Conservation (phyloP, 2,113 vertebrate species). For the Acanthisitta chloris region DNA sequence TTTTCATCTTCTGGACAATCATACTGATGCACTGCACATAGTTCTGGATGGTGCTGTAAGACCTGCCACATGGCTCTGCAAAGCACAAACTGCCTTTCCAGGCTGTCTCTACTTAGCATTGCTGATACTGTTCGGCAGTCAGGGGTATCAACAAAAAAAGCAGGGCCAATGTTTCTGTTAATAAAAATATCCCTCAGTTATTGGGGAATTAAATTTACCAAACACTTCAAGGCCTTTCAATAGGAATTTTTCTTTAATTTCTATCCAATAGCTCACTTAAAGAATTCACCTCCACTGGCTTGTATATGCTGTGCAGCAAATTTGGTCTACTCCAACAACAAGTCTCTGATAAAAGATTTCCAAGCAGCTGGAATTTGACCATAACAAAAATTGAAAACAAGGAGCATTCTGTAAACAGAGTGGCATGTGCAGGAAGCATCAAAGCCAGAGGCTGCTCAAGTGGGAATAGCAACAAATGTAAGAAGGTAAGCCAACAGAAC, state of each 20-base stretch:
- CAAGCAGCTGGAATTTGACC: neutral
- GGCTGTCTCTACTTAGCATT: neutral
- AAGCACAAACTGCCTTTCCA: neutral
- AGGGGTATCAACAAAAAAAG: neutral
- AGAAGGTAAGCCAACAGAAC: neutral
- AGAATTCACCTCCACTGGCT: neutral
- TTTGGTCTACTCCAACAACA: neutral
- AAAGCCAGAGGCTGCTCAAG: neutral
- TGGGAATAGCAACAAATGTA: neutral
- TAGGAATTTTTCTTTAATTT: neutral
- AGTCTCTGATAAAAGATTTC: neutral
- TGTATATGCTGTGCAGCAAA: rapidly evolving
- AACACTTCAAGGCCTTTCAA: neutral
- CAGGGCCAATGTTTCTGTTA: neutral
- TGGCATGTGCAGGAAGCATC: neutral
- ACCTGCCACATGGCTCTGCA: rapidly evolving
- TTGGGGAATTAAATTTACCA: neutral
- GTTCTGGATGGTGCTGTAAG: neutral
- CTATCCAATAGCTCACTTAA: neutral
- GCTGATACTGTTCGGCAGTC: neutral
- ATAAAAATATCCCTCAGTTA: neutral
- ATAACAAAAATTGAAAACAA: neutral
- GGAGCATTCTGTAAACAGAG: neutral
- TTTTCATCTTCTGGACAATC: neutral
- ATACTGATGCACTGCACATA: neutral